Percentiles rank a stretch among this genome's conserved stretches.
Evolutionary conservation across 2,888 invertebrate genomes (phyloP).

Genomic region (Villa cingulata): DNA sequence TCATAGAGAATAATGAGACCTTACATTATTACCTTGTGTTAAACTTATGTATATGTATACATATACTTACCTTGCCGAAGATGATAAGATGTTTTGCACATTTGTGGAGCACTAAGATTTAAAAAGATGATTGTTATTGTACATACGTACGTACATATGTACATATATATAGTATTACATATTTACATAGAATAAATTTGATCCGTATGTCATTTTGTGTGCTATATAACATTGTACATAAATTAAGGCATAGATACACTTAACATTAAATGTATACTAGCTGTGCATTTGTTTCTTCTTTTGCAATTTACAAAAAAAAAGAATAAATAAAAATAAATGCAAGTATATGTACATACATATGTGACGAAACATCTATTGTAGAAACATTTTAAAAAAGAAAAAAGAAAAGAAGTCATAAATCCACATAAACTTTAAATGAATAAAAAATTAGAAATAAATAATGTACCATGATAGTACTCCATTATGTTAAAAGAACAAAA

Average conservation of each 20-base stretch:
- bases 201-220: background rate
- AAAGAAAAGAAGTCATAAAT: background rate
- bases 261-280: background rate
- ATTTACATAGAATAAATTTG: background rate
- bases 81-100: constrained; percentile 9
- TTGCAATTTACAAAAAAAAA: too few species aligned
- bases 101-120: constrained; percentile 7
- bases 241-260: background rate
- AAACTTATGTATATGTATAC: too few species aligned
- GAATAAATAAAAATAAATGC: too few species aligned
- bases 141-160: background rate
- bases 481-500: background rate
- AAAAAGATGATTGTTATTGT: constrained; percentile 1
- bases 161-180: background rate
- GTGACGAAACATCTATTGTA: background rate
- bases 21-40: too few species aligned
- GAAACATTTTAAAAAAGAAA: background rate
- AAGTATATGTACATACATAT: background rate
- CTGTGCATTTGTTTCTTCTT: background rate
- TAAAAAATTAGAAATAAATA: background rate
- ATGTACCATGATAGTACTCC: too few species aligned
- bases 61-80: too few species aligned
- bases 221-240: background rate
- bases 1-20: constrained; percentile 13
- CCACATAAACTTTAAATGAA: too few species aligned